Base-by-base conservation (phyloP, 2,888 invertebrate species). In the Odiellus spinosus region DNA sequence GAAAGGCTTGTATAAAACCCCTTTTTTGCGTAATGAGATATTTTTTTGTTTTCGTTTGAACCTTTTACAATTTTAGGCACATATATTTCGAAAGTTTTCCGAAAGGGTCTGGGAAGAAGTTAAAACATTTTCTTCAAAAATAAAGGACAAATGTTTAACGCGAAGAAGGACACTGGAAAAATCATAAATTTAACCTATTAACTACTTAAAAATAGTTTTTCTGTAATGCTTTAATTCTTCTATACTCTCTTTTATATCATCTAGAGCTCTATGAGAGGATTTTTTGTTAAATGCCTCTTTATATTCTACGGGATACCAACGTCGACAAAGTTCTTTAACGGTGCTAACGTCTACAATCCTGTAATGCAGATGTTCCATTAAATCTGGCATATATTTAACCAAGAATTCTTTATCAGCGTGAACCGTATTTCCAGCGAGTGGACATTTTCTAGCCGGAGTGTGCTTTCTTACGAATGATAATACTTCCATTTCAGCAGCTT, bases 311-410 rank as follows among this genome's bases (percentile, higher is more conserved):
- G 20, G 10, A 14, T 15, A 20, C 26, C 32, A 26, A 21, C 33
- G 26, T 55, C 45, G 67, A 55, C 67, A 64, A 19, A 95, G 63
- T 66, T 93, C 91, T 64, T 91, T 93, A 15, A 96, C 67, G 0
- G 84, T 76, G 33, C 84, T 85, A 2, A 93, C 90, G 71, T 96
- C 96, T 53, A 98, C 77, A 40, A 87, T 80, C 58, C 95, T 75
- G 65, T 95, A 91, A 63, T 95, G 90, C 54, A 95, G 68, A 63
- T 87, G 83, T 1, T 74, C 62, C 60, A 81, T 64, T 5, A 95
- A 67, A 39, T 56, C 69, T 0, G 88, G 90, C 84, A 93, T 86
- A 61, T 81, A 77, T 66, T 82, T 81, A 11, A 65, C 61, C 19
- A 96, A 61, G 66, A 95, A 96, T 44, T 79, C 55, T 53, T 83